Percentiles rank a stretch among this genome's conserved stretches.
These are phyloP conservation scores for Cichladusa arquata DNA, from an alignment of 2,113 vertebrate species.

Conservation along the genomic window DNA sequence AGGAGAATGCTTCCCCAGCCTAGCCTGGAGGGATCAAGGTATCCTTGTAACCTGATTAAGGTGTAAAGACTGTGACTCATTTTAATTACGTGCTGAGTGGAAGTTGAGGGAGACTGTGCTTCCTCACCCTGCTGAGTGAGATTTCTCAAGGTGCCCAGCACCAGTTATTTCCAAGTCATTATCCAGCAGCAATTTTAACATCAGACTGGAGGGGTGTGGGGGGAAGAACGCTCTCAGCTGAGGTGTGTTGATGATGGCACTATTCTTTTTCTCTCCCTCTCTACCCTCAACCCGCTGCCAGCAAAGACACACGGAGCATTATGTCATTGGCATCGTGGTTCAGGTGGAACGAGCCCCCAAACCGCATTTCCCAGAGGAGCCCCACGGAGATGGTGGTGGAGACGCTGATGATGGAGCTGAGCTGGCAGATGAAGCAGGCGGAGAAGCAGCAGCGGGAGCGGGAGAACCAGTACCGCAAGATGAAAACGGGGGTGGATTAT, in stretches of 20 bases:
- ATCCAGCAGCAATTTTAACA: neutral
- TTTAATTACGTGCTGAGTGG: neutral
- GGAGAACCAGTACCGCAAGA: slow-evolving; percentile 79
- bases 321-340: slow-evolving; percentile 89
- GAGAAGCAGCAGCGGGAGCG: slow-evolving; percentile 86
- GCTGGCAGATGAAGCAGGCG: slow-evolving; percentile 89
- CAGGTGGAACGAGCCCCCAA: slow-evolving; percentile 81
- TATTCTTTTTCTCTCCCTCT: neutral
- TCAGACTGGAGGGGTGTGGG: neutral
- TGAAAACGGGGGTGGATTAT: slow-evolving; percentile 91
- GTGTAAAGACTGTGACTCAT: neutral
- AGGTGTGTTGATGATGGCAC: neutral
- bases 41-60: neutral
- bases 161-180: neutral
- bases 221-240: neutral
- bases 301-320: neutral
- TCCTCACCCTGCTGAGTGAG: neutral
- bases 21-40: neutral
- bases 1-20: neutral
- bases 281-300: neutral
- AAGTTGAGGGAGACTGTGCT: neutral
- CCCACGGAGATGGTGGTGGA: slow-evolving; percentile 88
- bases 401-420: slow-evolving; percentile 94
- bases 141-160: neutral
- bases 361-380: slow-evolving; percentile 74